Evolutionary conservation across 2,113 vertebrate species (phyloP).

Genomic region (Vidua chalybeata): DNA sequence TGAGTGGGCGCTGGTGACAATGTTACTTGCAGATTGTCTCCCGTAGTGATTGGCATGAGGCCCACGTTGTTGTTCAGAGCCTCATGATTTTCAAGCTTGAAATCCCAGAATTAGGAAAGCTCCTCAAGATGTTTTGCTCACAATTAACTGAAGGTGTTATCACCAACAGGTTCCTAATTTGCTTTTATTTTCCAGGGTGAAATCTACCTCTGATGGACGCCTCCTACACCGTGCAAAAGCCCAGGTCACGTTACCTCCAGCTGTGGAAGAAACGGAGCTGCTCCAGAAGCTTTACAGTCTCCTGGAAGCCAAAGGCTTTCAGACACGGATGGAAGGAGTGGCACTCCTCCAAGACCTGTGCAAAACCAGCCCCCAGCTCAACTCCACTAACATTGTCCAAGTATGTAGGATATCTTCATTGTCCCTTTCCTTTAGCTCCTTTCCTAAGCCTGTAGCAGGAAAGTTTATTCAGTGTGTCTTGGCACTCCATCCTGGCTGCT

Average conservation of each 20-base stretch:
- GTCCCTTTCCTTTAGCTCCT: neutral
- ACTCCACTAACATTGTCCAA: slow-evolving; percentile 57
- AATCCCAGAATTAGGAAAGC: neutral
- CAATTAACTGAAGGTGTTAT: neutral
- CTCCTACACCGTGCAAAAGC: too few relatives aligned
- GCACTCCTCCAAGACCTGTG: slow-evolving; percentile 53
- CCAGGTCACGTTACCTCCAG: too few relatives aligned
- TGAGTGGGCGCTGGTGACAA: neutral
- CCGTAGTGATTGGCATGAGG: neutral
- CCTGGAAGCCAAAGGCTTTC: too few relatives aligned
- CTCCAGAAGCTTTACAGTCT: too few relatives aligned
- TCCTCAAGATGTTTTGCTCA: neutral
- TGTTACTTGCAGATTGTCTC: neutral
- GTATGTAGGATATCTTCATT: neutral
- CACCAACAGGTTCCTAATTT: too few relatives aligned
- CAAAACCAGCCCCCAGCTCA: slow-evolving; percentile 20
- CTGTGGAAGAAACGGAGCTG: too few relatives aligned
- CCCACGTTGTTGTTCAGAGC: neutral
- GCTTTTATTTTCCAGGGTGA: too few relatives aligned
- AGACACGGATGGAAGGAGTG: too few relatives aligned
- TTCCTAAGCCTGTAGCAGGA: too few relatives aligned
- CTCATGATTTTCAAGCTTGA: neutral
- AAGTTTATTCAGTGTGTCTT: too few relatives aligned
- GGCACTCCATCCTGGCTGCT: too few relatives aligned
- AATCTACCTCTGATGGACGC: too few relatives aligned